Percentiles rank a stretch among this genome's conserved stretches.
Conservation (phyloP, 2,797 vertebrate species). For the Esox masquinongy region DNA sequence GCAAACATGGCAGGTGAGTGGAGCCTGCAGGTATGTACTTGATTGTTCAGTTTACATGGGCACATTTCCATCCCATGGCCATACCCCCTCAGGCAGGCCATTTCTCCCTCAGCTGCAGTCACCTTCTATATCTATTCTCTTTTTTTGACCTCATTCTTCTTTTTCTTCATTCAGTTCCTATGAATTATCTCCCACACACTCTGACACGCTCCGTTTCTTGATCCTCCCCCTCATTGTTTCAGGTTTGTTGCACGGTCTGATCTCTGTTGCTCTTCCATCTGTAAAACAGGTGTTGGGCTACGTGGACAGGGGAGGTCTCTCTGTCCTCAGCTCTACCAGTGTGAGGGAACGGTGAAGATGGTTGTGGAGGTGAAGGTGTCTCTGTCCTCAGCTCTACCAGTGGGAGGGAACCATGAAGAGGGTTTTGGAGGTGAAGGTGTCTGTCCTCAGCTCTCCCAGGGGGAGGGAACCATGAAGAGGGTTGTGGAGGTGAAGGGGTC, state of each 20-base stretch:
- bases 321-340: conserved; percentile 42
- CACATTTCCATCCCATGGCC: not conserved
- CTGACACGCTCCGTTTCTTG: conserved; percentile 19
- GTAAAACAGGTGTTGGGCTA: not conserved
- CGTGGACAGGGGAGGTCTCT: not conserved
- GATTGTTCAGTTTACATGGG: conserved; percentile 24
- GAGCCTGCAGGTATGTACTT: conserved; percentile 36
- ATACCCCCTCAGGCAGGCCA: not conserved
- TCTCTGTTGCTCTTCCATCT: not conserved
- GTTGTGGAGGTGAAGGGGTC: not conserved
- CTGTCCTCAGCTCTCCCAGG: not conserved
- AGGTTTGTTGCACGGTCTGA: too few relatives aligned
- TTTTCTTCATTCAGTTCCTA: not conserved
- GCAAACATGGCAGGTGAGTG: conserved; percentile 47
- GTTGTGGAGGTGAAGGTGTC: too few relatives aligned
- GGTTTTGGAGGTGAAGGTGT: conserved; percentile 5
- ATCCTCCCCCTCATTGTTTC: conserved; percentile 41
- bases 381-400: not conserved
- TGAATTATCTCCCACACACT: not conserved
- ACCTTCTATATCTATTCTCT: not conserved
- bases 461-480: conserved; percentile 26
- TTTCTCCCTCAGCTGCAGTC: not conserved
- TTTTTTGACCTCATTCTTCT: not conserved
- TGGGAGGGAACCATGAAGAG: conserved; percentile 24
- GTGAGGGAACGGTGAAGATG: not conserved